Evolutionary conservation across 2,113 vertebrate species (phyloP).

Genomic region (Telmatochromis sp.): DNA sequence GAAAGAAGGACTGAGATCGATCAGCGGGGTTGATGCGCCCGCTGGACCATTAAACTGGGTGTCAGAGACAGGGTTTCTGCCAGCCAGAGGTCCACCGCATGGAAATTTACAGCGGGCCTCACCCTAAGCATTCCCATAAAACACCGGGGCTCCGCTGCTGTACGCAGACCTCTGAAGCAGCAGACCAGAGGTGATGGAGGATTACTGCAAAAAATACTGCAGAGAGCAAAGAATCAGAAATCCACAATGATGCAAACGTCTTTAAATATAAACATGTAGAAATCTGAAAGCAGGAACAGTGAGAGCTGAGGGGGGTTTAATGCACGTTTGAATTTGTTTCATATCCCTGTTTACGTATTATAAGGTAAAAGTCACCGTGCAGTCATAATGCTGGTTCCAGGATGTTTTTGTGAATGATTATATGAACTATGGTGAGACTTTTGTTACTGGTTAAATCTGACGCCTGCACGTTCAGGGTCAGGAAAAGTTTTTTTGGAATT

Average conservation of each 20-base stretch:
- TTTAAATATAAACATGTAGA: neutral
- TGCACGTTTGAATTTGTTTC: neutral
- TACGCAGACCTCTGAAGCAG: neutral
- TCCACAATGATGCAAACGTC: neutral
- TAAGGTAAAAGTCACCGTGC: neutral
- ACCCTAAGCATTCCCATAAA: conserved; percentile 24
- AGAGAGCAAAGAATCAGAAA: neutral
- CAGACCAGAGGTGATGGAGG: neutral
- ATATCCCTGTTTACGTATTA: neutral
- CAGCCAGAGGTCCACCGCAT: neutral
- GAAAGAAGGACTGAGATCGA: conserved; percentile 44
- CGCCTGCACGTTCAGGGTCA: neutral
- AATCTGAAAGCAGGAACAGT: neutral
- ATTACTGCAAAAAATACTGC: neutral
- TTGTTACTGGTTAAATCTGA: neutral
- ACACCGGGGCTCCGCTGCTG: neutral
- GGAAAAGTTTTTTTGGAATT: neutral
- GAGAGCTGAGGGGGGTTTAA: neutral
- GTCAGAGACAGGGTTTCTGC: conserved; percentile 39
- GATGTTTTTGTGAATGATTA: neutral
- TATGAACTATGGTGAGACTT: neutral
- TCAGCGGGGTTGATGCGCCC: conserved; percentile 15
- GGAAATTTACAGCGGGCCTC: conserved; percentile 30
- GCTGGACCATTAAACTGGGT: conserved; percentile 48
- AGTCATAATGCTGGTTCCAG: neutral